Evolutionary conservation across 1,140 invertebrate species (phyloP).

Genomic region (Calliphora vicina): DNA sequence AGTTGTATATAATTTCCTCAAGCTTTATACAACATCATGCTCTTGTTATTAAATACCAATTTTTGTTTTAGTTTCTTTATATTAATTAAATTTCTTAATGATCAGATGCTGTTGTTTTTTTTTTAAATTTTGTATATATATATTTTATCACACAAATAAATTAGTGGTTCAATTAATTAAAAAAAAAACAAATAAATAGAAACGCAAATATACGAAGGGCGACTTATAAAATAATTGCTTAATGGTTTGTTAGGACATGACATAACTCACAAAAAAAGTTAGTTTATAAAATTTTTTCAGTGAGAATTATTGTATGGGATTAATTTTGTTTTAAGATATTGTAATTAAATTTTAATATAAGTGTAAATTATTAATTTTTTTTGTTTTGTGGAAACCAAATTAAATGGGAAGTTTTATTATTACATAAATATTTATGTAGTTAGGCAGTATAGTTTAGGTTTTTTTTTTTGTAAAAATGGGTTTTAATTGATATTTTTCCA

Average conservation of each 20-base stretch:
- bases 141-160: constrained; percentile 28
- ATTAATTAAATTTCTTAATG: constrained; percentile 16
- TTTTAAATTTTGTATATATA: constrained; percentile 13
- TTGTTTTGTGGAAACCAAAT: background rate
- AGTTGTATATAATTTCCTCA: no score
- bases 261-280: background rate
- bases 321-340: background rate
- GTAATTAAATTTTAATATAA: background rate
- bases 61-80: no score
- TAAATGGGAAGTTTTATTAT: constrained; percentile 38
- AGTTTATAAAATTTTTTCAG: background rate
- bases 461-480: constrained; percentile 11
- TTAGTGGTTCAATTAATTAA: constrained; percentile 4
- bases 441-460: constrained; percentile 28
- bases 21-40: background rate
- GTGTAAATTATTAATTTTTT: background rate
- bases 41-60: background rate
- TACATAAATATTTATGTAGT: no score
- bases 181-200: background rate
- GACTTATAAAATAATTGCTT: background rate
- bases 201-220: background rate
- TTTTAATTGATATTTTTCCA: constrained; percentile 32
- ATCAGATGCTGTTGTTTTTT: constrained; percentile 24
- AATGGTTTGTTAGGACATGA: background rate
- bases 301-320: background rate